Evolutionary conservation across 2,888 invertebrate species (phyloP), one percentile per base, ranked within the genome.

Genomic region (Amblyteles armatorius): DNA sequence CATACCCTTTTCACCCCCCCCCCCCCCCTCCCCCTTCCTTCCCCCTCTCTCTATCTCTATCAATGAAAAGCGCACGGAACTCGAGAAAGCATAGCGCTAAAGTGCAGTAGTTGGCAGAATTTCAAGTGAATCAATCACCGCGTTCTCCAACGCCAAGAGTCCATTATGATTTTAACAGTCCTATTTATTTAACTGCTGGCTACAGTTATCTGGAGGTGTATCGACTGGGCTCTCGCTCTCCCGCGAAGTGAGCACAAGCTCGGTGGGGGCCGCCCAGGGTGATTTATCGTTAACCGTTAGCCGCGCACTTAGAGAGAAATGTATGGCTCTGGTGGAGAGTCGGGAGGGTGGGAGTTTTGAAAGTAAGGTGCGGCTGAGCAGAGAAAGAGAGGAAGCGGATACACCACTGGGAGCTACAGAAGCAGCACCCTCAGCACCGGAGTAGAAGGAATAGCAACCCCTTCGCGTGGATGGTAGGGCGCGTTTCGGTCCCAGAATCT

Each of bases 131-230:
- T 85, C 85, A 82, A 85, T 85, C 85, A 85, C 82, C 79, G 77
- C 72, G 68, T 80, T 82, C 79, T 79, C 82, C 67, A 79, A 44
- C 82, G 82, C 85, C 85, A 85, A 85, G 79, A 85, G 82, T 85
- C 85, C 85, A 85, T 85, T 85, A 85, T 85, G 85, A 85, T 85
- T 85, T 85, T 85, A 85, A 85, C 85, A 82, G 85, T 85, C 72
- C 85, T 85, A 85, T 85, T 85, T 85, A 85, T 85, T 85, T 77
- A 82, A 85, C 82, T 82, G 82, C 82, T 68, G 79, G 72, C 81
- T 72, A 68, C 71, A 68, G 80, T 81, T 81, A 81, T 81, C 74
- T 44, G 80, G 74, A 74, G 74, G 74, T 81, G 80, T 81, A 81
- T 81, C 80, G 80, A 81, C 80, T 81, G 78, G 69, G 71, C 52